Evolutionary conservation across 2,113 vertebrate genomes (phyloP), one percentile per base, ranked within the genome.

Genomic region (Lanius ludovicianus): DNA sequence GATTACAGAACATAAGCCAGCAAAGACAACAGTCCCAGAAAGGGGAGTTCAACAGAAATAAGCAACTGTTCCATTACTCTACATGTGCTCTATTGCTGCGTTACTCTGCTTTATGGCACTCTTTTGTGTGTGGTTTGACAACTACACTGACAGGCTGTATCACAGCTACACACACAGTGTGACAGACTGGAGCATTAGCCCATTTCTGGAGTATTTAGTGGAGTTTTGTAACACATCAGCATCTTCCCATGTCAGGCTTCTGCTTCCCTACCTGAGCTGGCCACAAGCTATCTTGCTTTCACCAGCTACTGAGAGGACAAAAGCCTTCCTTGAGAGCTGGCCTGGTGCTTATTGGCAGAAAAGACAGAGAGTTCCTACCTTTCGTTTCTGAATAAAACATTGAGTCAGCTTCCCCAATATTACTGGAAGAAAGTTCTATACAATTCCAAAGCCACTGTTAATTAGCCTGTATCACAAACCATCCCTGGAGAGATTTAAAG

Each of bases 51-150:
- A 68, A 95, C 18, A 90, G 95, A 70, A 88, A 88, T 24, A 92
- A 93, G 93, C 95, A 96, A 92, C 90, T 96, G 92, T 84, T 92
- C 92, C 44, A 70, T 87, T 86, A 87, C 83, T 84, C 90, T 84
- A 25, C 93, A 94, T 86, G 90, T 88, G 90, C 50, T 92, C 90
- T 78, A 41, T 41, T 86, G 64, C 68, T 60, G 31, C 53, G 57
- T 49, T 55, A 90, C 73, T 70, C 92, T 30, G 56, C 49, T 92
- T 92, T 35, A 96, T 82, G 93, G 92, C 93, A 96, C 56, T 35
- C n/a, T 30, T 11, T 49, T 1, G 4, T 39, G 79, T 33, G 60
- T 52, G 79, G 90, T 94, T 93, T 95, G 95, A 95, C 95, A 96
- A 53, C 73, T 27, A 19, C 74, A 84, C 10, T 95, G 96, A 95